Conservation (phyloP, 1,140 invertebrate species). For the Neodiprion fabricii region DNA sequence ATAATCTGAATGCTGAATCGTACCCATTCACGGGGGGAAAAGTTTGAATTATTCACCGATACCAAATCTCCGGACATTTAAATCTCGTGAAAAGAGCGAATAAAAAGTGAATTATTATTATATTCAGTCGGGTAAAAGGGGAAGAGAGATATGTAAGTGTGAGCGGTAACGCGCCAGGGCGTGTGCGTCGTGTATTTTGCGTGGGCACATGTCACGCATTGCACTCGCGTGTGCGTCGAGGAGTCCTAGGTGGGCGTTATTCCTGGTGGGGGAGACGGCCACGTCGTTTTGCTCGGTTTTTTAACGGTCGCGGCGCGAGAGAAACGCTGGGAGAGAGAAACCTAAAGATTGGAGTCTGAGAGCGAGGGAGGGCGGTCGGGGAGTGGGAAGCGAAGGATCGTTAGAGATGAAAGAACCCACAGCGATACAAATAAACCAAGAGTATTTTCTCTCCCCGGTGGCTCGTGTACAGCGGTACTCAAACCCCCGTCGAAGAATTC, state of each 20-base stretch:
- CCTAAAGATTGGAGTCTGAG: conserved; percentile 2
- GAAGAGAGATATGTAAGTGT: not conserved
- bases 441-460: not conserved
- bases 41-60: no score
- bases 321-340: conserved; percentile 5
- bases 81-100: no score
- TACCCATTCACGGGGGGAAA: no score
- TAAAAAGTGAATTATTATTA: no score
- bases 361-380: not conserved
- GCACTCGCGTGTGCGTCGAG: not conserved
- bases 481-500: not conserved
- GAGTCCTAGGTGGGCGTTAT: conserved; percentile 10
- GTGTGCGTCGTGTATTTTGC: conserved; percentile 1
- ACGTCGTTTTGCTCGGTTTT: conserved; percentile 34
- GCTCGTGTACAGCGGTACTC: not conserved
- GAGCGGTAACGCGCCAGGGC: not conserved
- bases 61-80: no score
- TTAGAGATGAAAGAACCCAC: conserved; percentile 7
- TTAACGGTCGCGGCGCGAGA: conserved; percentile 33
- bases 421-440: conserved; percentile 7
- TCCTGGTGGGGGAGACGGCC: conserved; percentile 10
- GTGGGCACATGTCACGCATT: not conserved
- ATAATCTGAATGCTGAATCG: not conserved
- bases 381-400: conserved; percentile 6
- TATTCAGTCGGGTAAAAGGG: no score